Evolutionary conservation across 2,113 vertebrate species (phyloP).

Genomic region (Actenoides lindsayi): DNA sequence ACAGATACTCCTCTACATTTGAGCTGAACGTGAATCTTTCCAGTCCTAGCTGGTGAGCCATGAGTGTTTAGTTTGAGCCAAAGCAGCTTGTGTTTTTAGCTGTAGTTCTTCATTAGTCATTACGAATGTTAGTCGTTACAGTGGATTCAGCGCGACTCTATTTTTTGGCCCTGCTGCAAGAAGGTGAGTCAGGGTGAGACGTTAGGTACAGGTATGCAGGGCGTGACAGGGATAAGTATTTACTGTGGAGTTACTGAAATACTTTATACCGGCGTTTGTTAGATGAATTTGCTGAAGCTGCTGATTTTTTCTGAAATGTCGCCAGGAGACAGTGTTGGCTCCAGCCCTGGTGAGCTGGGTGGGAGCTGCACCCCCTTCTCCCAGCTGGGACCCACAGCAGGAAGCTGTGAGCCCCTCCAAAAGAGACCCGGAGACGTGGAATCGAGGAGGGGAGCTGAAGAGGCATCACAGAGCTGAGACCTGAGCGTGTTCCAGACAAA

Average conservation of each 20-base stretch:
- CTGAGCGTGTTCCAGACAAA: not conserved
- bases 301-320: not conserved
- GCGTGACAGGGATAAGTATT: not conserved
- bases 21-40: constrained; percentile 27
- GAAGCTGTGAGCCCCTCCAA: not conserved
- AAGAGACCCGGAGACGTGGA: not conserved
- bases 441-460: not conserved
- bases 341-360: not conserved
- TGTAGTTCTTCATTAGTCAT: constrained; percentile 28
- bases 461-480: not conserved
- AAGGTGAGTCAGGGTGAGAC: constrained; percentile 16
- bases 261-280: not conserved
- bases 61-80: constrained; percentile 12
- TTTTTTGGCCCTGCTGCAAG: not conserved
- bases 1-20: constrained; percentile 36
- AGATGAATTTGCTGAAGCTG: constrained; percentile 5
- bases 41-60: constrained; percentile 12
- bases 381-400: not conserved
- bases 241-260: not conserved
- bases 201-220: not conserved
- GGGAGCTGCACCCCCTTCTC: not conserved
- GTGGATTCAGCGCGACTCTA: not conserved
- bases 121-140: not conserved
- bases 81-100: constrained; percentile 49
- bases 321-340: not conserved